Evolutionary conservation across 2,113 vertebrate species (phyloP).

Genomic region (Patagioenas fasciata): DNA sequence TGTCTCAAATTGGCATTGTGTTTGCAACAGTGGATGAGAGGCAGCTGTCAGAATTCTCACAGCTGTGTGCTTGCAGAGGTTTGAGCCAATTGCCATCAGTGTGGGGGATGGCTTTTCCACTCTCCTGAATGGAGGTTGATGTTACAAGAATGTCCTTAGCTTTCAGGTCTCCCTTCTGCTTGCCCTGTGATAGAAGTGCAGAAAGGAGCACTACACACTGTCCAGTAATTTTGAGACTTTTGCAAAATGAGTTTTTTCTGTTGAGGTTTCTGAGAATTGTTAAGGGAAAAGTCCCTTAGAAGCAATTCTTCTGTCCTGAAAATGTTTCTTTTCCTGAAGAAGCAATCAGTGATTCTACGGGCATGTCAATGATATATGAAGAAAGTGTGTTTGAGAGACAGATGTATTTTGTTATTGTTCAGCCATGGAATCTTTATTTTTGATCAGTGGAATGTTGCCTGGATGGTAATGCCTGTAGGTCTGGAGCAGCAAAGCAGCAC

Average conservation of each 20-base stretch:
- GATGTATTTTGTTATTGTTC: rapidly evolving
- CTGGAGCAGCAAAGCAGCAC: neutral
- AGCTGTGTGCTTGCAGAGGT: neutral
- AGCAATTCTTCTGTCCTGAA: rapidly evolving
- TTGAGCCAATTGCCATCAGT: neutral
- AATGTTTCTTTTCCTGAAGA: neutral
- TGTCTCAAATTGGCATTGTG: neutral
- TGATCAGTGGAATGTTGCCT: neutral
- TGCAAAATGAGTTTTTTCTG: rapidly evolving
- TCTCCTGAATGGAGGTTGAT: neutral
- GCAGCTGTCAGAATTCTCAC: neutral
- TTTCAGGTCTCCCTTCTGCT: neutral
- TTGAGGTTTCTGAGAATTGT: rapidly evolving
- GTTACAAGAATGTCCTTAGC: neutral
- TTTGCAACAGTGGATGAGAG: neutral
- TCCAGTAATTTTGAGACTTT: neutral
- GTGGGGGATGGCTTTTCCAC: neutral
- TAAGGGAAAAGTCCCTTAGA: neutral
- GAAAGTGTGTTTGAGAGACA: too few relatives aligned
- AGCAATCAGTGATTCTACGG: neutral
- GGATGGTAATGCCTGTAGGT: neutral
- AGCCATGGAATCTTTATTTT: neutral
- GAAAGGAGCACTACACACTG: neutral
- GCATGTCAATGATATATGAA: neutral
- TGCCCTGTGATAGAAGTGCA: neutral